Percentiles rank a stretch among this genome's conserved stretches.
Evolutionary conservation across 2,888 invertebrate genomes (phyloP).

Genomic region (Caenorhabditis japonica): DNA sequence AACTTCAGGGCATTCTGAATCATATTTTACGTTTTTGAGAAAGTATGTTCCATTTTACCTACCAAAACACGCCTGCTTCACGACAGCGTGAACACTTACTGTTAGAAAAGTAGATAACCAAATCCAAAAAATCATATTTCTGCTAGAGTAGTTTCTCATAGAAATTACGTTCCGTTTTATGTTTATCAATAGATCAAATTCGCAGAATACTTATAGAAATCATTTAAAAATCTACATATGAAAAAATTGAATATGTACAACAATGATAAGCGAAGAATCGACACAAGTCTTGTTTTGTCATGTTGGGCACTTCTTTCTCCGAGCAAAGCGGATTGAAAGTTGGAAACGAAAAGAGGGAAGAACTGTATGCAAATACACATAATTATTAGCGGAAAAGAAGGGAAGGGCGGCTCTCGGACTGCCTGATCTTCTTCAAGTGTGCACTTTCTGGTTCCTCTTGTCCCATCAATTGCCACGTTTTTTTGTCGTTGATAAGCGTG

Average conservation of each 20-base stretch:
- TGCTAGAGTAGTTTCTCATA: no score
- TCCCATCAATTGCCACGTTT: constrained; percentile 12
- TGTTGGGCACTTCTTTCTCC: constrained; percentile 2
- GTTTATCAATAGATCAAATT: no score
- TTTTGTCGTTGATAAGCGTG: not conserved
- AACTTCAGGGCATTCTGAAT: constrained; percentile 33
- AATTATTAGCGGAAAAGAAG: constrained; percentile 41
- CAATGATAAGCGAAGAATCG: constrained; percentile 23
- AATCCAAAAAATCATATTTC: not conserved
- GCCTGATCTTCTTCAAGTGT: no score
- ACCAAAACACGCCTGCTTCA: no score
- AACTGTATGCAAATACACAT: constrained; percentile 47
- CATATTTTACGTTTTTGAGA: no score
- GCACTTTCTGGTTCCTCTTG: constrained; percentile 48
- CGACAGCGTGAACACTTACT: no score
- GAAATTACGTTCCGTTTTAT: no score
- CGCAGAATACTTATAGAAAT: no score
- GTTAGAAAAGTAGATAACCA: no score
- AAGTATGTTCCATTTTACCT: no score
- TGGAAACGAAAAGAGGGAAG: constrained; percentile 23
- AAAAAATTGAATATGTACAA: constrained; percentile 14
- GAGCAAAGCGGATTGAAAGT: constrained; percentile 42
- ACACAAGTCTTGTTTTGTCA: constrained; percentile 31
- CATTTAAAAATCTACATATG: constrained; percentile 6
- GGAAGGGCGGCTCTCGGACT: constrained; percentile 13